phyloP scores from a whole-genome alignment of 2,113 vertebrate species.

The Paedocypris sp. region DNA sequence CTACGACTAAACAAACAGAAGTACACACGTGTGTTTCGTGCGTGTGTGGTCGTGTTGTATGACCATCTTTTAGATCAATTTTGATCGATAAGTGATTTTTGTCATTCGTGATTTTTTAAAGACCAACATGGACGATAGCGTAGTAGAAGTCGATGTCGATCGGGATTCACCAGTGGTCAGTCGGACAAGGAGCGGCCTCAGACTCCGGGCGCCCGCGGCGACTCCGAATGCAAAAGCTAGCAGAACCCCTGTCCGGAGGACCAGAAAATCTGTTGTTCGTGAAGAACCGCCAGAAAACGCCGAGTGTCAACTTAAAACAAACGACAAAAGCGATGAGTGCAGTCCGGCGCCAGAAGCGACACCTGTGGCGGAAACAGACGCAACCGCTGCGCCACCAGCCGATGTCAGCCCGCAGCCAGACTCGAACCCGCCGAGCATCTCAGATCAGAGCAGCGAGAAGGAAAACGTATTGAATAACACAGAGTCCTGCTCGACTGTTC shows the following conservation, averaged over 20 bases:
- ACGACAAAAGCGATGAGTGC: not conserved
- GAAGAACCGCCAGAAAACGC: slow-evolving; percentile 27
- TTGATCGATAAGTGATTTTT: too few species aligned
- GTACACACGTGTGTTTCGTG: not conserved
- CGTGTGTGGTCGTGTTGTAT: too few species aligned
- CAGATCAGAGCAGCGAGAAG: slow-evolving; percentile 14
- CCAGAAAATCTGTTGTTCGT: slow-evolving; percentile 46
- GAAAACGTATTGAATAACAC: slow-evolving; percentile 2
- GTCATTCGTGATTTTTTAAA: too few species aligned
- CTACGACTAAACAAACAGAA: not conserved
- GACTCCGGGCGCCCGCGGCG: slow-evolving; percentile 39
- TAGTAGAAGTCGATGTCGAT: slow-evolving; percentile 22
- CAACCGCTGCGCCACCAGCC: not conserved
- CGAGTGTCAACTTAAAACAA: not conserved
- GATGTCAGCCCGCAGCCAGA: not conserved
- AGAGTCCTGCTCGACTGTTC: not conserved
- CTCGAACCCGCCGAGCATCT: not conserved
- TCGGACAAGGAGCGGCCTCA: slow-evolving; percentile 59
- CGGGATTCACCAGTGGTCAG: slow-evolving; percentile 30
- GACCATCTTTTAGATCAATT: too few species aligned
- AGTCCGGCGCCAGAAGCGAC: not conserved
- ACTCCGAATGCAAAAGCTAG: slow-evolving; percentile 13
- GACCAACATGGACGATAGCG: too few species aligned
- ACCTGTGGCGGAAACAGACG: not conserved
- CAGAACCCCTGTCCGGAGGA: slow-evolving; percentile 46